Conservation (phyloP, 53 echinoderm and acorn worm species). For the Glandiceps talaboti region DNA sequence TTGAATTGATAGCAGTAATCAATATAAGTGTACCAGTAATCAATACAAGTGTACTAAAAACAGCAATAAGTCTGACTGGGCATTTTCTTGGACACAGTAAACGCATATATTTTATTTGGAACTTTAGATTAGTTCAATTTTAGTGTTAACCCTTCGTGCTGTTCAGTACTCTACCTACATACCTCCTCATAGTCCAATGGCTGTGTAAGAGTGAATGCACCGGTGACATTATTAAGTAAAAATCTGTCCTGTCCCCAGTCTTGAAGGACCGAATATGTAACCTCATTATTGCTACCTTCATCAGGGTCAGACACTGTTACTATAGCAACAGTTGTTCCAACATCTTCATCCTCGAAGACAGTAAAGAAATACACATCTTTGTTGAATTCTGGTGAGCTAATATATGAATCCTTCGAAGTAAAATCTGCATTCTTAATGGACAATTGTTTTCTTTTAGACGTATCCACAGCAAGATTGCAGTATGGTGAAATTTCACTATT, state of each 20-base stretch:
- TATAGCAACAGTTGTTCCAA: constrained; percentile 30
- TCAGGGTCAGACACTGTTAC: constrained; percentile 65
- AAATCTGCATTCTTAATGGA: constrained; percentile 39
- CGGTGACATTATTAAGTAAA: constrained; percentile 46
- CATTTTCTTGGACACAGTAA: no score
- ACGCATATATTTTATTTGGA: no score
- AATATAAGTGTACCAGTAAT: no score
- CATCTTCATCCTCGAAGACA: constrained; percentile 43
- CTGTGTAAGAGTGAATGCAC: constrained; percentile 43
- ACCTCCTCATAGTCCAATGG: constrained; percentile 76
- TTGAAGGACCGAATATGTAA: constrained; percentile 50
- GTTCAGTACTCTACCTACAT: no score
- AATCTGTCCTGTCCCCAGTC: constrained; percentile 83
- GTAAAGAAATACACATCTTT: constrained; percentile 48
- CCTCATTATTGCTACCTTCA: constrained; percentile 56
- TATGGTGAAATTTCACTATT: constrained; percentile 45
- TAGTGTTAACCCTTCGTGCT: no score
- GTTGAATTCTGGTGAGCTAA: constrained; percentile 61
- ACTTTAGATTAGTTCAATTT: no score
- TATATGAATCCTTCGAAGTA: constrained; percentile 49
- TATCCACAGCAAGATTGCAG: constrained; percentile 40
- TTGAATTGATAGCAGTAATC: no score
- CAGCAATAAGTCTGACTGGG: no score
- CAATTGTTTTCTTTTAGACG: constrained; percentile 53
- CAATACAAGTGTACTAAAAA: no score